Evolutionary conservation across 2,888 invertebrate species (phyloP).

Genomic region (Aporophyla nigra): DNA sequence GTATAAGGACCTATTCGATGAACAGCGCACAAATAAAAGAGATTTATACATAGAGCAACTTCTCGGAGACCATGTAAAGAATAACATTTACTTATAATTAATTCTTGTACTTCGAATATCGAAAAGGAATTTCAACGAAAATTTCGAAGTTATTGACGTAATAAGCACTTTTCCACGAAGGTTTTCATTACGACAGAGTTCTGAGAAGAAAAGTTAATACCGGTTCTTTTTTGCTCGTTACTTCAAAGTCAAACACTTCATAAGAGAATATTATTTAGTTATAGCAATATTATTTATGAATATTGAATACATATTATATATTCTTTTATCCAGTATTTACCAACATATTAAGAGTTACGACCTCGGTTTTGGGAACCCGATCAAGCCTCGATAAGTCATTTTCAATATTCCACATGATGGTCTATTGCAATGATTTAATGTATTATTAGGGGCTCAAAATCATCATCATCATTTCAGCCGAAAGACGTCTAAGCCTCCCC

Average conservation of each 20-base stretch:
- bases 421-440: too few species aligned
- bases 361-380: neutral
- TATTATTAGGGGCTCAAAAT: neutral
- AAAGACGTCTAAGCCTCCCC: too few species aligned
- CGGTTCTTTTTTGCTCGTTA: constrained; percentile 1
- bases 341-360: neutral
- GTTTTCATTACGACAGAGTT: constrained; percentile 38
- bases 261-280: neutral
- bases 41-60: neutral
- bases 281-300: neutral
- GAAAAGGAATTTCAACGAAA: constrained; percentile 18
- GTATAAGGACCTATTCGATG: neutral
- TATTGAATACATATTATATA: neutral
- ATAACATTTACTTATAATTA: constrained; percentile 8
- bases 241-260: constrained; percentile 8
- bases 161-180: constrained; percentile 21
- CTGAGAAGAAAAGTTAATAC: constrained; percentile 42
- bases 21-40: constrained; percentile 8
- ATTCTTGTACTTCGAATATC: constrained; percentile 8
- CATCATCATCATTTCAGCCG: too few species aligned
- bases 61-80: neutral
- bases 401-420: constrained; percentile 4
- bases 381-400: neutral
- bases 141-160: constrained; percentile 27
- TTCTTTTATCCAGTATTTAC: neutral